Base-by-base conservation (phyloP, 2,113 vertebrate species). In the Indri indri region DNA sequence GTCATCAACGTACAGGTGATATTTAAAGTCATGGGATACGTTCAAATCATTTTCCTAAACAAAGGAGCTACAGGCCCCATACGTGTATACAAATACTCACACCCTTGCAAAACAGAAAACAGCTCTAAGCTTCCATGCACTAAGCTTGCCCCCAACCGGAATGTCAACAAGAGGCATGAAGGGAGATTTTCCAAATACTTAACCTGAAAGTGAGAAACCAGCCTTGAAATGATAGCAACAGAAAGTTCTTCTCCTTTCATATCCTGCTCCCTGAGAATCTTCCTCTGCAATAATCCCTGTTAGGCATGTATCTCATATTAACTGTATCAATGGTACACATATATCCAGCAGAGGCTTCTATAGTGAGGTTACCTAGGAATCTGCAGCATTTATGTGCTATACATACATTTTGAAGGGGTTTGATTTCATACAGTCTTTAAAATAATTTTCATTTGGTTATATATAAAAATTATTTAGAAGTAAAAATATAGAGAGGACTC, bases 401-500 rank as follows among this genome's bases (percentile, higher is more conserved):
- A 5, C 14, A 5, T 22, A 57, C 6, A 54, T 27, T 37, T 63
- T 37, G 25, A 63, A 95, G 30, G 2, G 8, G 18, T 86, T 86
- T 83, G 17, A 57, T 65, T 85, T 66, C 61, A 85, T 77, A 22
- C 4, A 45, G 17, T 34, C 61, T 79, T 65, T 40, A 32, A 81
- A 89, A 66, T 70, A 8, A 66, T 79, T 95, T 91, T 74, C 25
- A 34, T 54, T 81, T 93, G 57, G 18, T 66, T 87, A 71, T 25
- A 4, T 20, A 87, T 8, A 82, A 50, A n/a, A 54, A 76, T 81
- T 92, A 81, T 74, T 80, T 91, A 52, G 61, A 96, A 81, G 50
- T 52, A 61, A 61, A 94, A 82, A n/a, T 30, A 66, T 10, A 65
- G 1, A 68, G 1, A 74, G 14, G 61, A 50, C 30, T 80, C 61